Evolutionary conservation across 2,113 vertebrate genomes (phyloP).

Genomic region (Alaudala cheleensis): DNA sequence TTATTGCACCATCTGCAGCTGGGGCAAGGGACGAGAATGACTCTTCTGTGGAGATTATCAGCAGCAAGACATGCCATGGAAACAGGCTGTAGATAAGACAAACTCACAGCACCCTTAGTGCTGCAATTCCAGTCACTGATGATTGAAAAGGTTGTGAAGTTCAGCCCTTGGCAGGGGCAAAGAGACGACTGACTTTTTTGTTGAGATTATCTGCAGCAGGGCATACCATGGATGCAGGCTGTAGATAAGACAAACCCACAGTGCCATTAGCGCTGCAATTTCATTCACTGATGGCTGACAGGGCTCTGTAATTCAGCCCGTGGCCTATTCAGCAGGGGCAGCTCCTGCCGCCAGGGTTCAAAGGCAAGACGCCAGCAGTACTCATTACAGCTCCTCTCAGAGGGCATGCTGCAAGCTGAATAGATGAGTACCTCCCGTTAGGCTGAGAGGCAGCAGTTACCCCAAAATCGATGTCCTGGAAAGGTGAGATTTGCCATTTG

Average conservation of each 20-base stretch:
- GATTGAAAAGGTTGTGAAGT: neutral
- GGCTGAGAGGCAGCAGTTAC: neutral
- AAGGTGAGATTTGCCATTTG: neutral
- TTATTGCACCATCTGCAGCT: neutral
- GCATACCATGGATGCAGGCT: neutral
- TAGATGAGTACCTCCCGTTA: fast-evolving
- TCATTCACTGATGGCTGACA: neutral
- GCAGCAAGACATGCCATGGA: neutral
- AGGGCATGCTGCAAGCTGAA: neutral
- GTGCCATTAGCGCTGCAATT: neutral
- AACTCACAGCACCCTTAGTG: neutral
- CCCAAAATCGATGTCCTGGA: fast-evolving
- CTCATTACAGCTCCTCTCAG: neutral
- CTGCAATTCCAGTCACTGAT: neutral
- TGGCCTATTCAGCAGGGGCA: neutral
- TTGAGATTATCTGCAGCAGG: neutral
- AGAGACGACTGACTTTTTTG: neutral
- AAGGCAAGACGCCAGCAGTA: neutral
- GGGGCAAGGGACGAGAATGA: neutral
- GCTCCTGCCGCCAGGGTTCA: fast-evolving
- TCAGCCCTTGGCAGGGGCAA: neutral
- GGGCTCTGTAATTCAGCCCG: neutral
- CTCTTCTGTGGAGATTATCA: neutral
- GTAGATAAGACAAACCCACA: neutral
- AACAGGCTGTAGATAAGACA: neutral